A percentile compares a stretch with the other conserved stretches of the same genome.
Conservation (phyloP, 2,888 invertebrate species). For the Synanthedon tipuliformis region DNA sequence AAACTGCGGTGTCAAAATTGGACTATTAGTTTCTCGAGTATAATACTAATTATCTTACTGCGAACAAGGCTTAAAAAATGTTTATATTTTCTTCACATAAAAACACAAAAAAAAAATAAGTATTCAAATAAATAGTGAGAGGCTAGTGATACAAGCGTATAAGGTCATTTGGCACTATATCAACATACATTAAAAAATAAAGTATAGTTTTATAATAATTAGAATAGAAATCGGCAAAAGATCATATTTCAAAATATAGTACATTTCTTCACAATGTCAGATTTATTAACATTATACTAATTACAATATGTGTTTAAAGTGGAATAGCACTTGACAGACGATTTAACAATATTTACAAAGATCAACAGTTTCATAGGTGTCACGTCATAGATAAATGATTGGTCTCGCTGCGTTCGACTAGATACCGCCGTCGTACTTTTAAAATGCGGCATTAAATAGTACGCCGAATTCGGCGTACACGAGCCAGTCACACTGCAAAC, state of each 20-base stretch:
- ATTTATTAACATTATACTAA: slow-evolving; percentile 39
- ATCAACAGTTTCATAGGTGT: slow-evolving; percentile 43
- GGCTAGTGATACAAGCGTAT: slow-evolving; percentile 20
- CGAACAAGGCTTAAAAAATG: too few relatives aligned
- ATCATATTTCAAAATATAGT: slow-evolving; percentile 39
- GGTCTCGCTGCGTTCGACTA: too few relatives aligned
- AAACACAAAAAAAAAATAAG: slow-evolving; percentile 14
- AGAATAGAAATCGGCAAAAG: slow-evolving; percentile 36
- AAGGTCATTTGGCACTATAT: slow-evolving; percentile 54
- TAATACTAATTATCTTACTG: too few relatives aligned
- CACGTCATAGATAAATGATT: too few relatives aligned
- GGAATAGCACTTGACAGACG: slow-evolving; percentile 46
- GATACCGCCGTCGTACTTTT: too few relatives aligned
- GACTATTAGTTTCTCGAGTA: too few relatives aligned
- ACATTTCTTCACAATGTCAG: slow-evolving; percentile 33
- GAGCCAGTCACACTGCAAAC: too few relatives aligned
- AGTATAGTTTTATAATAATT: slow-evolving; percentile 12
- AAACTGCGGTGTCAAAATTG: too few relatives aligned
- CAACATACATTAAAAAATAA: slow-evolving; percentile 22
- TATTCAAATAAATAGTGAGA: slow-evolving; percentile 8
- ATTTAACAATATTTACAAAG: slow-evolving; percentile 60
- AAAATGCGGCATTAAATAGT: too few relatives aligned
- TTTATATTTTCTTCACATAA: too few relatives aligned
- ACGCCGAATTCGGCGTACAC: too few relatives aligned
- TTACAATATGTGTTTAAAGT: slow-evolving; percentile 26